phyloP scores from a whole-genome alignment of 1,140 invertebrate species.

The Leucophenga varia region DNA sequence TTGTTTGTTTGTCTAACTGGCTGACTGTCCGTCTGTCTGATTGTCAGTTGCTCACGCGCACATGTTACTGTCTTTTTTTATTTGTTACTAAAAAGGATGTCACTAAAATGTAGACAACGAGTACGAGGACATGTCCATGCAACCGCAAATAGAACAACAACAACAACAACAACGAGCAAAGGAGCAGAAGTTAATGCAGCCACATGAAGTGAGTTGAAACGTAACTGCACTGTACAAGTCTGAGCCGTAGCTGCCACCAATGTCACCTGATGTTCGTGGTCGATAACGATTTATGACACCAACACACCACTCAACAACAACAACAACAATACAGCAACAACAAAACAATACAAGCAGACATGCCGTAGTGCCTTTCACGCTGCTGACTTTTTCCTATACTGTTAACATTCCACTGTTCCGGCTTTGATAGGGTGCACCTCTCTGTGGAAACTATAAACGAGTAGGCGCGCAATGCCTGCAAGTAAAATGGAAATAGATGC shows the following conservation, averaged over 20 bases:
- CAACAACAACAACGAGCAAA: neutral
- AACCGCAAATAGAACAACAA: too few species aligned
- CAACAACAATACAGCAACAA: conserved; percentile 20
- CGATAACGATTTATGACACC: conserved; percentile 56
- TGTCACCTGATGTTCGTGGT: conserved; percentile 54
- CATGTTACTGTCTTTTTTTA: too few species aligned
- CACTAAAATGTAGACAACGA: too few species aligned
- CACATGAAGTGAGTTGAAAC: neutral
- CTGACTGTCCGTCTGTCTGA: too few species aligned
- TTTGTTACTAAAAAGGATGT: too few species aligned
- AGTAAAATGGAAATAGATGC: too few species aligned
- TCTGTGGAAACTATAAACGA: too few species aligned
- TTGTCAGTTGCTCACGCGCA: too few species aligned
- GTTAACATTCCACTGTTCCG: conserved; percentile 31
- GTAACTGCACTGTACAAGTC: too few species aligned
- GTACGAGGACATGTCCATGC: neutral
- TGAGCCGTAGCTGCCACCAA: too few species aligned
- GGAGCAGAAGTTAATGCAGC: neutral
- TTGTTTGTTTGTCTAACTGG: too few species aligned
- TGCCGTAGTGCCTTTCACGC: conserved; percentile 2
- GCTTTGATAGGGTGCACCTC: too few species aligned
- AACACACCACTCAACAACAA: conserved; percentile 20
- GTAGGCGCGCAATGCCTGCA: conserved; percentile 18
- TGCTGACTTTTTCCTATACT: conserved; percentile 21
- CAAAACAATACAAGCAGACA: conserved; percentile 15